A percentile compares a stretch with the other conserved stretches of the same genome.
phyloP scores from a whole-genome alignment of 2,797 vertebrate genomes.

The Spinus pinus region DNA sequence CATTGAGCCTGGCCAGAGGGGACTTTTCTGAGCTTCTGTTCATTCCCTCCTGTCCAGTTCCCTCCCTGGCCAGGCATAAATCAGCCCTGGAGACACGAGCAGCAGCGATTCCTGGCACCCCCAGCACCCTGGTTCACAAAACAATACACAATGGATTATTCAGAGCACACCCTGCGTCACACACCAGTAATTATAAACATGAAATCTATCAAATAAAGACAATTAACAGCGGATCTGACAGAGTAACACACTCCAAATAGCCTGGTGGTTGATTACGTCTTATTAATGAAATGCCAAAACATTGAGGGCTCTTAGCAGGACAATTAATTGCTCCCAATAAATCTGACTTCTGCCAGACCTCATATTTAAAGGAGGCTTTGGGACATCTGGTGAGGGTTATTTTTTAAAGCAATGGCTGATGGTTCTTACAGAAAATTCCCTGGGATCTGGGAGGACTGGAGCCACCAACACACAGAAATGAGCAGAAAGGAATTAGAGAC shows the following conservation, averaged over 20 bases:
- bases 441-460: not conserved
- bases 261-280: conserved; percentile 9
- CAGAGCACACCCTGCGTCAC: conserved; percentile 47
- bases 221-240: conserved; percentile 44
- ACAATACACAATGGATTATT: conserved; percentile 61
- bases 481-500: not conserved
- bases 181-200: conserved; percentile 57
- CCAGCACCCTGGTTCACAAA: conserved; percentile 3
- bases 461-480: not conserved
- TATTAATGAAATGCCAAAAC: conserved; percentile 47
- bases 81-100: not conserved
- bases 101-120: conserved; percentile 1
- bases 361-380: not conserved
- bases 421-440: not conserved
- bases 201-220: conserved; percentile 56
- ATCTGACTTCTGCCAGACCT: not conserved
- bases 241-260: conserved; percentile 26
- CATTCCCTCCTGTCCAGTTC: not conserved
- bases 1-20: not conserved
- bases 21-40: not conserved
- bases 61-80: not conserved
- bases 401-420: not conserved
- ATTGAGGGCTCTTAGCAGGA: conserved; percentile 22
- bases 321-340: conserved; percentile 32
- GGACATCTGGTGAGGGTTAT: conserved; percentile 48